Evolutionary conservation across 2,113 vertebrate genomes (phyloP).

Genomic region (Oophaga pumilio): DNA sequence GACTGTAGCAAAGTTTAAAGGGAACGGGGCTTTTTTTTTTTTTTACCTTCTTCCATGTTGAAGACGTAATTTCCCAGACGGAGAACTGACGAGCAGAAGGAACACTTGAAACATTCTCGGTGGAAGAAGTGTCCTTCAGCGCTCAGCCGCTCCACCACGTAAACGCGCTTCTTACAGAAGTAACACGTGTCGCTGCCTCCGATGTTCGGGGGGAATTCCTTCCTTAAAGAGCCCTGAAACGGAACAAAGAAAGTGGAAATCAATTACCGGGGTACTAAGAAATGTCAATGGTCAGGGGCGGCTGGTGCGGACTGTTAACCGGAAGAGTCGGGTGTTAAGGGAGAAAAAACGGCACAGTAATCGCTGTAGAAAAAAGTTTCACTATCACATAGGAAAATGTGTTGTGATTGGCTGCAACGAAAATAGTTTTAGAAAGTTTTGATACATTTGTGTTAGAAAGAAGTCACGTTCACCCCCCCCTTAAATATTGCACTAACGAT

Average conservation of each 20-base stretch:
- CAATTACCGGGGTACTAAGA: background rate
- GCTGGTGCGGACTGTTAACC: background rate
- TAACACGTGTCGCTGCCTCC: slow-evolving; percentile 89
- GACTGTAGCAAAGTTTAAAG: background rate
- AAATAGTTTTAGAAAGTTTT: too few relatives aligned
- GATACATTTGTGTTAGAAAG: too few relatives aligned
- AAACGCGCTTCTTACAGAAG: slow-evolving; percentile 89
- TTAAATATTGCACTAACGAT: too few relatives aligned
- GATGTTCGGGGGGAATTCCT: slow-evolving; percentile 77
- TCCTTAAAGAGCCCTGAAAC: slow-evolving; percentile 76
- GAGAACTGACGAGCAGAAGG: slow-evolving; percentile 80
- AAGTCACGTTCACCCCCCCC: too few relatives aligned
- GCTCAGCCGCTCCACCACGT: slow-evolving; percentile 89
- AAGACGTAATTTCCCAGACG: slow-evolving; percentile 86
- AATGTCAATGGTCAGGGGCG: background rate
- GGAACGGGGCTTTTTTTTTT: too few relatives aligned
- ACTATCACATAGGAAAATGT: too few relatives aligned
- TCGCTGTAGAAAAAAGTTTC: too few relatives aligned
- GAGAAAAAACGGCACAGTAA: background rate
- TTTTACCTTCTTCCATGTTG: slow-evolving; percentile 84
- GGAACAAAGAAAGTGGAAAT: background rate
- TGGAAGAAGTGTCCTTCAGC: slow-evolving; percentile 95
- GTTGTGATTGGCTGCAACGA: too few relatives aligned
- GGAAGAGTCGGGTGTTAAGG: background rate
- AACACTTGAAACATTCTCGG: slow-evolving; percentile 92